Conservation (phyloP, 2,113 vertebrate genomes). For the Trinectes maculatus region DNA sequence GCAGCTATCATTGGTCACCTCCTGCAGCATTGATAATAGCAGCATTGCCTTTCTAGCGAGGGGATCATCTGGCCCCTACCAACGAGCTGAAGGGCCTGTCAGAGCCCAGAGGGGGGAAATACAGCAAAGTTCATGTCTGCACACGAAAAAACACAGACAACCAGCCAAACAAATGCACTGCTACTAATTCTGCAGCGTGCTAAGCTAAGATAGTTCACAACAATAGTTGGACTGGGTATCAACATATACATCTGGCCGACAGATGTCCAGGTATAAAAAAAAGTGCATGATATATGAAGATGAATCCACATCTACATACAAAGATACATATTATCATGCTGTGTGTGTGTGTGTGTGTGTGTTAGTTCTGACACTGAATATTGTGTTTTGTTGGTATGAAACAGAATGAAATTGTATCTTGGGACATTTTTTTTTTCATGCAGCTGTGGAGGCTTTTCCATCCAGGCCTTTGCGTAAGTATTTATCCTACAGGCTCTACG, state of each 20-base stretch:
- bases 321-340: no score
- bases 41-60: constrained; percentile 23
- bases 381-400: not conserved
- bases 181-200: no score
- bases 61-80: constrained; percentile 30
- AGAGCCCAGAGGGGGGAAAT: constrained; percentile 39
- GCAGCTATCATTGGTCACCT: constrained; percentile 65
- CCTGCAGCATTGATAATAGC: constrained; percentile 59
- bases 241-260: not conserved
- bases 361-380: no score
- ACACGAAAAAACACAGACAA: no score
- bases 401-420: not conserved
- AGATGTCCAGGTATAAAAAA: no score
- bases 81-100: constrained; percentile 31
- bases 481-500: constrained; percentile 36
- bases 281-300: no score
- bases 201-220: no score
- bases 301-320: no score
- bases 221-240: no score
- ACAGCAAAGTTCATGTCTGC: constrained; percentile 18
- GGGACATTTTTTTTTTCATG: constrained; percentile 11
- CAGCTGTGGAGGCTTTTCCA: no score
- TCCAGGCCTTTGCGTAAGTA: constrained; percentile 17
- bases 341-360: no score
- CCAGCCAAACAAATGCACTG: no score